Evolutionary conservation across 2,113 vertebrate genomes (phyloP), one percentile per base, ranked within the genome.

Genomic region (Hassar affinis): DNA sequence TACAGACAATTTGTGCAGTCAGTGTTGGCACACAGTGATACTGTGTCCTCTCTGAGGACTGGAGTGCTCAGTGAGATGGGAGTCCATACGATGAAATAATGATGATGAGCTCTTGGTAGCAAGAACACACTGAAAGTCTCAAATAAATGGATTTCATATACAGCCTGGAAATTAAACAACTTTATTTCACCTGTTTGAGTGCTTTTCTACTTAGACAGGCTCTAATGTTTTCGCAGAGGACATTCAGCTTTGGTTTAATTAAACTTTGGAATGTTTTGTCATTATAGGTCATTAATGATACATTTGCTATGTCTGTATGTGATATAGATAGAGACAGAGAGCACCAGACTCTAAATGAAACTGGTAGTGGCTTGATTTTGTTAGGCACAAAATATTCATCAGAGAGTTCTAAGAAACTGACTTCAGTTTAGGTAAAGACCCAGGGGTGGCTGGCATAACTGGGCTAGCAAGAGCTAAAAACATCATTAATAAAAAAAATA

Each of bases 111-210:
- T 84, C 57, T 45, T 45, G 91, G 93, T 91, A 91, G 87, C 66
- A 82, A 88, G 91, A 89, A 89, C 92, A 90, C 81, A 80, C 45
- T 68, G 61, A 85, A 85, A 91, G 89, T 87, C 88, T 85, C 91
- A 93, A 94, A 94, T 90, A 93, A 94, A 94, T 94, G 92, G 91
- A 89, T 93, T 94, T 94, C 91, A 94, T 93, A 93, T 94, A 92
- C 76, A 87, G 75, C 80, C 69, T 88, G 90, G 90, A 92, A 87
- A 94, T 93, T 92, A 94, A 93, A 91, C 91, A 92, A 92, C 93
- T 93, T 85, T 12, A 85, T 89, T 86, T 93, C 93, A 90, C 90
- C 79, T 52, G 83, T 82, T 81, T 72, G 57, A 75, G n/a, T 62
- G 25, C 71, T 79, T 79, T 82, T 82, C 20, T 22, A 15, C n/a